phyloP scores from a whole-genome alignment of 2,888 invertebrate genomes.

The Oxyteleia sp. region DNA sequence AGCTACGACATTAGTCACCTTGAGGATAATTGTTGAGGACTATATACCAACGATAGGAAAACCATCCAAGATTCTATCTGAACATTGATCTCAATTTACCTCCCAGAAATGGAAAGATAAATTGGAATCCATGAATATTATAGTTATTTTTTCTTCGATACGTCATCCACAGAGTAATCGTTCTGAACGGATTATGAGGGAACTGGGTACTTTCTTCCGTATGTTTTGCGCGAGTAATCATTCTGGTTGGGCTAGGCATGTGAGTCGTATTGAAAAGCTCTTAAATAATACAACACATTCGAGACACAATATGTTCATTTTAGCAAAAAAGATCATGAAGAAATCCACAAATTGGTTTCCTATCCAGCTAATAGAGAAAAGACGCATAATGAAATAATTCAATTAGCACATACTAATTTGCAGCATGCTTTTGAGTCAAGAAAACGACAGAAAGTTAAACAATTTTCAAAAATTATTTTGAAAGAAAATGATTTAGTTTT shows the following conservation, averaged over 20 bases:
- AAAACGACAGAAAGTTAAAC: background rate
- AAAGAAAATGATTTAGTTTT: slow-evolving; percentile 11
- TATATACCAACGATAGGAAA: slow-evolving; percentile 19
- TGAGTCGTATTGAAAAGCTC: background rate
- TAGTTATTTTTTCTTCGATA: slow-evolving; percentile 21
- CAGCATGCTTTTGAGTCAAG: slow-evolving; percentile 10
- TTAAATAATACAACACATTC: background rate
- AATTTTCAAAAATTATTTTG: slow-evolving; percentile 3
- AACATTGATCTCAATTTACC: slow-evolving; percentile 16
- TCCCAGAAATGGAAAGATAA: slow-evolving; percentile 11
- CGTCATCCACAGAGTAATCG: slow-evolving; percentile 23
- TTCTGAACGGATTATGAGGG: slow-evolving; percentile 28
- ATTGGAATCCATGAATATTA: slow-evolving; percentile 4
- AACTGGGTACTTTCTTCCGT: slow-evolving; percentile 7
- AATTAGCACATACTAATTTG: background rate
- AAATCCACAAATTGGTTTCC: slow-evolving; percentile 4
- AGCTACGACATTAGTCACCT: background rate
- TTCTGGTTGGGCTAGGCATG: background rate
- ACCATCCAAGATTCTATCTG: background rate
- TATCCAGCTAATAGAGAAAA: background rate
- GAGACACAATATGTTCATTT: too few species aligned
- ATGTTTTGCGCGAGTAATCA: background rate
- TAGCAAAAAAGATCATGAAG: background rate
- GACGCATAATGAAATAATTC: slow-evolving; percentile 8
- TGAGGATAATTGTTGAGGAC: slow-evolving; percentile 1